phyloP scores from a whole-genome alignment of 2,797 vertebrate species.

The Gallinago nigripennis region DNA sequence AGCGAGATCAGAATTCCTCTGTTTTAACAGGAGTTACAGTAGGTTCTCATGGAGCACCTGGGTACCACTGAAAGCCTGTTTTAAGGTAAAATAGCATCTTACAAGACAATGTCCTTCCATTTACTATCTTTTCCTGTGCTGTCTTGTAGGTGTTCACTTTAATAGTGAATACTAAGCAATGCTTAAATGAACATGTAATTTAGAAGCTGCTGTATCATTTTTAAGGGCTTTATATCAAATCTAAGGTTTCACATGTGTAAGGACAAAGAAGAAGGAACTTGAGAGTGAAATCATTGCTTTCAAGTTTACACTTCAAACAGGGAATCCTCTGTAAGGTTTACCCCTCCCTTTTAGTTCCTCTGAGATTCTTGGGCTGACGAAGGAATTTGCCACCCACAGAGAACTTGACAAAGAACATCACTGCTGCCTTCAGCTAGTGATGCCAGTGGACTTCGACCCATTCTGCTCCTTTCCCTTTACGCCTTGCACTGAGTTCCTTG shows the following conservation, averaged over 20 bases:
- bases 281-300: background rate
- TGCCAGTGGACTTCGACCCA: background rate
- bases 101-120: background rate
- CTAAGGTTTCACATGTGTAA: background rate
- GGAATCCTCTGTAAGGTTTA: background rate
- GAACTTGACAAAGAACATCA: background rate
- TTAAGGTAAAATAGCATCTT: background rate
- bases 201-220: background rate
- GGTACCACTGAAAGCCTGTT: background rate
- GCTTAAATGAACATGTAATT: background rate
- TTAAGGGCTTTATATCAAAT: background rate
- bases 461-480: background rate
- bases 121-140: background rate
- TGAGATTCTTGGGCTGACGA: background rate
- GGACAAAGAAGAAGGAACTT: background rate
- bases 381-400: background rate
- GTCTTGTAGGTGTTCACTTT: background rate
- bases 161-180: background rate
- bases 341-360: background rate
- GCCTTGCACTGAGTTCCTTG: background rate
- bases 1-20: background rate
- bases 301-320: background rate
- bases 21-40: background rate
- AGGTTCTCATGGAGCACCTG: background rate
- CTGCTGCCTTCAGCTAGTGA: background rate